These are phyloP conservation scores for Semicossyphus pulcher DNA, from an alignment of 2,113 vertebrate species.

Conservation along the genomic window DNA sequence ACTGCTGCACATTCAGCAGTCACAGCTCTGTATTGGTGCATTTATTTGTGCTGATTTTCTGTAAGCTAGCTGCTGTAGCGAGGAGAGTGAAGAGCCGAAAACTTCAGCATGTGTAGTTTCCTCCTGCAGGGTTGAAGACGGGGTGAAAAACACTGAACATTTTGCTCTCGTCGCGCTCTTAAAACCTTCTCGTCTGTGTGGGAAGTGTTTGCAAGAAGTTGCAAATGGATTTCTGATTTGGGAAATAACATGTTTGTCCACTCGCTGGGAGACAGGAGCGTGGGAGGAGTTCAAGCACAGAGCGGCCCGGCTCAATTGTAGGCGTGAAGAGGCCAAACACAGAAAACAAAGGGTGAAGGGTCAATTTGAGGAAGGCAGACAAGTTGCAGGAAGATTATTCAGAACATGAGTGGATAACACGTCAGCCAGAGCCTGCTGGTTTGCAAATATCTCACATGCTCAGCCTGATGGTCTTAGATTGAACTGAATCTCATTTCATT, in stretches of 20 bases:
- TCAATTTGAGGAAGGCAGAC: constrained; percentile 49
- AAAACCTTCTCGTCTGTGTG: constrained; percentile 56
- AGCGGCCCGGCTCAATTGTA: constrained; percentile 38
- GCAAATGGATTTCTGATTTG: constrained; percentile 69
- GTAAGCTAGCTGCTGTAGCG: background rate
- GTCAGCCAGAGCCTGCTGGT: background rate
- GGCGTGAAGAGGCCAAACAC: constrained; percentile 56
- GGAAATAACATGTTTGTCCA: constrained; percentile 67
- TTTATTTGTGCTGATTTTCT: background rate
- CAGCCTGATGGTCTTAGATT: background rate
- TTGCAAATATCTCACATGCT: background rate
- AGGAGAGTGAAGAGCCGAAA: constrained; percentile 12
- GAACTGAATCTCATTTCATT: background rate
- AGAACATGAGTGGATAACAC: constrained; percentile 4
- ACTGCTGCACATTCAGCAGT: too few species aligned
- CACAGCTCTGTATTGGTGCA: too few species aligned
- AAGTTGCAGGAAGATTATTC: constrained; percentile 38
- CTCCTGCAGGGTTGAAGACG: constrained; percentile 19
- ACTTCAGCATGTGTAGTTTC: constrained; percentile 13
- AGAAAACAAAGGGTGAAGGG: constrained; percentile 54
- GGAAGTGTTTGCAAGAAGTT: constrained; percentile 62
- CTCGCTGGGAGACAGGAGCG: constrained; percentile 56
- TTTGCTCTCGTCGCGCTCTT: constrained; percentile 31
- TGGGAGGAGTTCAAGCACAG: constrained; percentile 59
- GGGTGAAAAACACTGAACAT: background rate